Evolutionary conservation across 1,140 invertebrate species (phyloP), one percentile per base, ranked within the genome.

Genomic region (Drosophila nannoptera): DNA sequence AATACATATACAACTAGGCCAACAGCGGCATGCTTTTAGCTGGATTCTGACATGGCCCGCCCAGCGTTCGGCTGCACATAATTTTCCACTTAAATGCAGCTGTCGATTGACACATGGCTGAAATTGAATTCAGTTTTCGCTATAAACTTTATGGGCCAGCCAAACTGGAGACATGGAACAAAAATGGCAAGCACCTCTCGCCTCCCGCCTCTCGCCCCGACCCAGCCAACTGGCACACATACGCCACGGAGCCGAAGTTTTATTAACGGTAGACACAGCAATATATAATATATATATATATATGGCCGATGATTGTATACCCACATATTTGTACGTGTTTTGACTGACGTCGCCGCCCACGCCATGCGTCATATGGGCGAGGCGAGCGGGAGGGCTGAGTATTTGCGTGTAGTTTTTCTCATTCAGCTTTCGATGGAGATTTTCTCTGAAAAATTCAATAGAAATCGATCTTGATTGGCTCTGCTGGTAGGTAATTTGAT

Each of bases 31-130:
- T 61, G 29, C 45, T 56, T 45, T 63, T 49, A 32, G 46, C 46
- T 7, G 38, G 49, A 45, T 14, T 40, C 32, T n/a, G 46, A 53
- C 62, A 50, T 16, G 52, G 38, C 11, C 7, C 2, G 40, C 54
- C 33, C 52, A 53, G 55, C 52, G 50, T 52, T 56, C 16, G 60
- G 62, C 50, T 84, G 68, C 80, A 84, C 80, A 83, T 83, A 76
- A 73, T 75, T 84, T 83, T 83, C 55, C 80, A 83, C 80, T 83
- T 78, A 84, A 83, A 69, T 84, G 78, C 76, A 83, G 69, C 78
- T 73, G 73, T 64, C 84, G 80, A 84, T 84, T 84, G 78, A 78
- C 78, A 84, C 78, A 84, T 73, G 76, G 78, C 76, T 84, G 12
- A 76, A 83, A 83, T 84, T 84, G 78, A 83, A 83, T 83, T 84